Evolutionary conservation across 2,113 vertebrate genomes (phyloP).

Genomic region (Charina bottae): DNA sequence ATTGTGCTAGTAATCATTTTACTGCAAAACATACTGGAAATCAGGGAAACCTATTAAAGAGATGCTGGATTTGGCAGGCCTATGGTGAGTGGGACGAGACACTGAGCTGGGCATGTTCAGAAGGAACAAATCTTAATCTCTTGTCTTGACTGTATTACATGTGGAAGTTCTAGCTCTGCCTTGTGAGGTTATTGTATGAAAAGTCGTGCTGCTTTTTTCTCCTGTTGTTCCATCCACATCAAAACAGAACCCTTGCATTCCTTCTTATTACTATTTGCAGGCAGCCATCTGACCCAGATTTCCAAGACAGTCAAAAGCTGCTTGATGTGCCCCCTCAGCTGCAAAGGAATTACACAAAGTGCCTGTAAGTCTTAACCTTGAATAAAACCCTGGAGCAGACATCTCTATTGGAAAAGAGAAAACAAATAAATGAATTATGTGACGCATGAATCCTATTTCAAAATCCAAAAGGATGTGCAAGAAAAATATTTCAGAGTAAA

Average conservation of each 20-base stretch:
- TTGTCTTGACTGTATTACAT: slow-evolving; percentile 34
- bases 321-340: slow-evolving; percentile 38
- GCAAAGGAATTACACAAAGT: slow-evolving; percentile 42
- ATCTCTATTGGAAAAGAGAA: background rate
- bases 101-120: background rate
- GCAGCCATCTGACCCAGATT: slow-evolving; percentile 59
- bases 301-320: slow-evolving; percentile 48
- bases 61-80: no score
- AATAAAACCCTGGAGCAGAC: slow-evolving; percentile 28
- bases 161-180: slow-evolving; percentile 30
- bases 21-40: background rate
- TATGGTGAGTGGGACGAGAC: background rate
- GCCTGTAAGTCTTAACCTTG: slow-evolving; percentile 40
- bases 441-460: slow-evolving; percentile 7
- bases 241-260: slow-evolving; percentile 52
- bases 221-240: slow-evolving; percentile 43
- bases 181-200: slow-evolving; percentile 39
- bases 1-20: background rate
- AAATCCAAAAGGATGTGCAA: slow-evolving; percentile 14
- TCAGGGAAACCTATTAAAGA: background rate
- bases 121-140: slow-evolving; percentile 33
- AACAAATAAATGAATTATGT: slow-evolving; percentile 5
- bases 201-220: slow-evolving; percentile 31
- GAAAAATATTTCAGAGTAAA: slow-evolving; percentile 33
- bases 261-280: slow-evolving; percentile 58